Conservation (phyloP, 2,113 vertebrate species). For the Rissa tridactyla region DNA sequence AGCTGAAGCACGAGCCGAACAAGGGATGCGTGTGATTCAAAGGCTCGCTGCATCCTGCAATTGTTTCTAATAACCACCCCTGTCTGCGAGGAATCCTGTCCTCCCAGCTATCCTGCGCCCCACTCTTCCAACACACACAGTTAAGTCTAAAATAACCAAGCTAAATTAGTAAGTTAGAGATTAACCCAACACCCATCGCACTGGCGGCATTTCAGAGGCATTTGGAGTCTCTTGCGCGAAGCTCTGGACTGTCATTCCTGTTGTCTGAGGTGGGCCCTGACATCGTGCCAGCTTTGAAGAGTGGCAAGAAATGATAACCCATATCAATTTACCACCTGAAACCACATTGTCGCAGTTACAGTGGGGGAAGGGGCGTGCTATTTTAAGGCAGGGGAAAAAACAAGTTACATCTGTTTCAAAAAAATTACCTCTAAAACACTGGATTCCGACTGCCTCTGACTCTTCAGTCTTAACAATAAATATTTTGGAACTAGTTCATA, state of each 20-base stretch:
- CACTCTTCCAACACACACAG: background rate
- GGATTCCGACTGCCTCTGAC: background rate
- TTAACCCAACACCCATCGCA: background rate
- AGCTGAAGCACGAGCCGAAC: background rate
- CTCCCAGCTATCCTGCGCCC: background rate
- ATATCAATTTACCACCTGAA: background rate
- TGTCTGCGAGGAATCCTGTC: background rate
- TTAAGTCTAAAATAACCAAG: background rate
- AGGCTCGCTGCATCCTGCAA: background rate
- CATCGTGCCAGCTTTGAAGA: background rate
- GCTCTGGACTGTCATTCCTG: background rate
- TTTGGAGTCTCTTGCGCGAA: background rate
- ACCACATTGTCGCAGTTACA: background rate
- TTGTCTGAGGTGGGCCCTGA: background rate
- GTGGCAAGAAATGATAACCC: slow-evolving; percentile 29
- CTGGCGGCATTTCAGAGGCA: background rate
- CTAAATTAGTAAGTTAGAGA: background rate
- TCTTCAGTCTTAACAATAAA: background rate
- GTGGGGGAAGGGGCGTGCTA: background rate
- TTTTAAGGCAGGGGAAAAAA: background rate
- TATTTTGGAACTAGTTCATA: background rate
- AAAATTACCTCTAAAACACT: background rate
- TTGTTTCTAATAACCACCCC: background rate
- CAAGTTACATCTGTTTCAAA: background rate
- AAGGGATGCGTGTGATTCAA: background rate